Evolutionary conservation across 2,888 invertebrate species (phyloP), one percentile per base, ranked within the genome.

Genomic region (Chymomyza procnemis): DNA sequence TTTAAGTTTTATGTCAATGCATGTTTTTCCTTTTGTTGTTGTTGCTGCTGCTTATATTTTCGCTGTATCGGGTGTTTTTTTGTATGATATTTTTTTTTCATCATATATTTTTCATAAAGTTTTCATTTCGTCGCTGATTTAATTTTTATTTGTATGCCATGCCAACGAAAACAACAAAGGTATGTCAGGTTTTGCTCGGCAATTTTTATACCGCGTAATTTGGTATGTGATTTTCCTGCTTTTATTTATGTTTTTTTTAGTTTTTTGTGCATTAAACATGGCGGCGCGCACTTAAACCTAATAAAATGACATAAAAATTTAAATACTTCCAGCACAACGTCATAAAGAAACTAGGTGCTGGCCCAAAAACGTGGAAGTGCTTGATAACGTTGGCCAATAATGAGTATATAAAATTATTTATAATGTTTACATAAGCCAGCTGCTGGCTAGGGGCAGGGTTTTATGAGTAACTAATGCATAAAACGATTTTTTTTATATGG

Each of bases 1-100:
- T 83, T 79, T 62, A 85, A 83, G 73, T 72, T 80, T 70, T 72
- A 66, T 83, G 79, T 70, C 84, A 72, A 76, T 79, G 73, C 73
- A 76, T 80, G 75, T 78, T 70, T 68, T 64, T 21, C 61, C 61
- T 64, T 69, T 69, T 48, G 74, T 61, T 66, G 9, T 6, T 54
- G 19, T 54, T 18, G 54, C 21, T 54, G 19, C 22, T 18, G 54
- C 21, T 50, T 50, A 18, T 50, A 50, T 50, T 50, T 16, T n/a
- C 48, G 48, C 48, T 50, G 8, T 50, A 50, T 50, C 14, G 26
- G 50, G 58, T 65, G 59, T 62, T 52, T 56, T 62, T 61, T 57
- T n/a, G 48, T 67, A 16, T 6, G 8, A 30, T 9, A 21, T 52
- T 18, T 21, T 46, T 19, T 54, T 56, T 66, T n/a, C 34, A 69